Evolutionary conservation across 2,797 vertebrate species (phyloP).

Genomic region (Danio jaintianensis): DNA sequence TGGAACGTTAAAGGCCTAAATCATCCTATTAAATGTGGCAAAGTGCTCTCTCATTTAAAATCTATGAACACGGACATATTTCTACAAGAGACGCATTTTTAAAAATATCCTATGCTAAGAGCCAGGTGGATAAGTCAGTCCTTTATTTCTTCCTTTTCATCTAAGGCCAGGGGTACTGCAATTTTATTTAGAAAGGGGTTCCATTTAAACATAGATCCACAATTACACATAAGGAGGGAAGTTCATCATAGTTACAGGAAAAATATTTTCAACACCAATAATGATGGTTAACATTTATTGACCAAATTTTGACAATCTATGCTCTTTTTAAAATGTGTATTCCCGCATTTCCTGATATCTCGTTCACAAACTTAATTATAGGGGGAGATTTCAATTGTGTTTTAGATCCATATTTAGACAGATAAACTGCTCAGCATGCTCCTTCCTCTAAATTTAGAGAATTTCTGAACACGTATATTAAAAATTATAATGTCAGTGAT

Average conservation of each 20-base stretch:
- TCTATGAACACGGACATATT: not conserved
- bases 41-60: not conserved
- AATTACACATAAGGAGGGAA: not conserved
- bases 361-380: not conserved
- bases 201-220: not conserved
- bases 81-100: not conserved
- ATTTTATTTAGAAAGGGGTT: slow-evolving; percentile 1
- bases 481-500: not conserved
- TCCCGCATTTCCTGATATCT: not conserved
- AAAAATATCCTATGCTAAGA: not conserved
- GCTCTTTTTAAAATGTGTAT: not conserved
- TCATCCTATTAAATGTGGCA: not conserved
- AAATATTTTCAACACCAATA: not conserved
- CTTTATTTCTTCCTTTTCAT: not conserved
- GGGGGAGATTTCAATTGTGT: no score
- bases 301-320: not conserved
- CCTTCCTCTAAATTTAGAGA: not conserved
- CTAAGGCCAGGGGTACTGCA: not conserved
- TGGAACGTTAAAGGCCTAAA: not conserved
- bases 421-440: not conserved
- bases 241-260: not conserved
- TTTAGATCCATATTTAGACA: not conserved
- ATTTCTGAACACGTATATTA: not conserved
- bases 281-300: not conserved
- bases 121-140: not conserved